Conservation (phyloP, 2,113 vertebrate genomes). For the Malurus alboscapulatus region DNA sequence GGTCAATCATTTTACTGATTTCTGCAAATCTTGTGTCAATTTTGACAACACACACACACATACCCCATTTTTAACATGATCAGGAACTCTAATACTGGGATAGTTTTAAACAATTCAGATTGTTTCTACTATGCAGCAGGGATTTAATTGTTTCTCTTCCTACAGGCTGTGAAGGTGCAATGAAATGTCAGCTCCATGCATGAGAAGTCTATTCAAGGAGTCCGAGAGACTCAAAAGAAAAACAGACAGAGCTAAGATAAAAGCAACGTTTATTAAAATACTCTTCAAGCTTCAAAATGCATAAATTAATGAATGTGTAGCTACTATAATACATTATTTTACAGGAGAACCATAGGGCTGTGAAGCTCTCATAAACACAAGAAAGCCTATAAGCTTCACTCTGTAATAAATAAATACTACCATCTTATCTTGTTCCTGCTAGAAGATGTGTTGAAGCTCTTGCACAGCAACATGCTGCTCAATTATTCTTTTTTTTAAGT, state of each 20-base stretch:
- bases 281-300: slow-evolving; percentile 73
- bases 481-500: background rate
- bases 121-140: background rate
- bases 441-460: background rate
- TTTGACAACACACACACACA: background rate
- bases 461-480: background rate
- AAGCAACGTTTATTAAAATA: slow-evolving; percentile 79
- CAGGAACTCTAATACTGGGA: background rate
- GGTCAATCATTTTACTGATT: background rate
- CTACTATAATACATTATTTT: slow-evolving; percentile 82
- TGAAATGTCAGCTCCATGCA: background rate
- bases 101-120: background rate
- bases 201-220: background rate
- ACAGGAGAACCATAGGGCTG: slow-evolving; percentile 66
- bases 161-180: background rate
- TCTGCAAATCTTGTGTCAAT: rapidly evolving
- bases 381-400: slow-evolving; percentile 41
- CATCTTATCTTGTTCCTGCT: background rate
- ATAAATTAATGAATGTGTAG: slow-evolving; percentile 65
- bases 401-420: slow-evolving; percentile 63
- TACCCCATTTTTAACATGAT: background rate
- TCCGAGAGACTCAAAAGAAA: slow-evolving; percentile 54
- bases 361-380: slow-evolving; percentile 50
- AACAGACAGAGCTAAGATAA: slow-evolving; percentile 69
- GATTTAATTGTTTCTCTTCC: background rate